Evolutionary conservation across 1,140 invertebrate genomes (phyloP).

Genomic region (Brachionus plicatilis): DNA sequence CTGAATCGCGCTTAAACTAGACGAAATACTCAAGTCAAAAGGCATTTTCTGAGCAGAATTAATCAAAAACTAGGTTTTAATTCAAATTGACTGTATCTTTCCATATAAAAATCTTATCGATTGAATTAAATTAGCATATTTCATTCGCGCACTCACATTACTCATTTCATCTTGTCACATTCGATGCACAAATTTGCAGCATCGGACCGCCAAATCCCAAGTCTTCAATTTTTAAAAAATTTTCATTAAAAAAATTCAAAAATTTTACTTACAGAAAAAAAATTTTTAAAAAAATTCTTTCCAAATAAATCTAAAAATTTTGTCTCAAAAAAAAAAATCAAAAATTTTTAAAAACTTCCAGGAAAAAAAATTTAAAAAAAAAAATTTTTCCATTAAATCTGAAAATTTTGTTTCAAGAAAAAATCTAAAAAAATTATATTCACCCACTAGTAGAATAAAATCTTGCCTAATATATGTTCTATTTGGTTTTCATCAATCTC

Average conservation of each 20-base stretch:
- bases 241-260: neutral
- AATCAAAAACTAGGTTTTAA: neutral
- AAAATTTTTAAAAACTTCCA: too few relatives aligned
- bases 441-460: neutral
- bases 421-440: too few relatives aligned
- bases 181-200: neutral
- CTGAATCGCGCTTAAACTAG: neutral
- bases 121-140: slow-evolving; percentile 35
- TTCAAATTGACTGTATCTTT: slow-evolving; percentile 1
- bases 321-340: too few relatives aligned
- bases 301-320: too few relatives aligned
- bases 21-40: neutral
- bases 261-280: too few relatives aligned
- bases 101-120: slow-evolving; percentile 10
- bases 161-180: neutral
- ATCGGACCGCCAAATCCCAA: neutral
- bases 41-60: neutral
- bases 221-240: neutral
- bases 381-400: too few relatives aligned
- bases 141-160: neutral
- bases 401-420: too few relatives aligned
- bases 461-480: neutral
- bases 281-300: too few relatives aligned
- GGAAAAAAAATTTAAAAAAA: too few relatives aligned
- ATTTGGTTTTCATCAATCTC: neutral